Conservation (phyloP, 2,113 vertebrate species). For the Entomyzon cyanotis region DNA sequence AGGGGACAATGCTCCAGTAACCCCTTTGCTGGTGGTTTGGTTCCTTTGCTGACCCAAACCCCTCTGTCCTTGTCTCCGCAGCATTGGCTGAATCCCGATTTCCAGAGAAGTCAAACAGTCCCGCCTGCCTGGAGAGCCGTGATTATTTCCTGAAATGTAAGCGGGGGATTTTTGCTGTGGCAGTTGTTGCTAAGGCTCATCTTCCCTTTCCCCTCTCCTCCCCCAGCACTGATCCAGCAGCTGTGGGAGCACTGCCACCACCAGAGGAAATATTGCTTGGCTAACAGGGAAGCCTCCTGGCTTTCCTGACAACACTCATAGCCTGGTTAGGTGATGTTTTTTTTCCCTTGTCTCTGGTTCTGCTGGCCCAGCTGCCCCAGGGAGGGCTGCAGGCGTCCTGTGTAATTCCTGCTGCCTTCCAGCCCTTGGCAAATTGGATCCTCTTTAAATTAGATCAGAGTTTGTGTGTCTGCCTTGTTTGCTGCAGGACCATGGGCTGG, state of each 20-base stretch:
- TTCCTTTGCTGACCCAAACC: background rate
- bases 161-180: background rate
- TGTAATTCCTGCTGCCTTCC: background rate
- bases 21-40: background rate
- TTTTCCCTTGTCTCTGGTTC: background rate
- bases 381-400: fast-evolving
- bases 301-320: background rate
- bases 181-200: background rate
- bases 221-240: fast-evolving
- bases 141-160: conserved; percentile 82
- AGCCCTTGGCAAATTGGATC: background rate
- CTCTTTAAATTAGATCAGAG: background rate
- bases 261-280: background rate
- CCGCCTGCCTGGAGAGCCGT: conserved; percentile 59
- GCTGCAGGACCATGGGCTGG: background rate
- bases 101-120: conserved; percentile 59
- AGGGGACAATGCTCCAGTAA: background rate
- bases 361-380: background rate
- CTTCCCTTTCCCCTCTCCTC: background rate
- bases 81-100: background rate
- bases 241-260: background rate
- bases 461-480: background rate
- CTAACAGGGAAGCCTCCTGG: background rate
- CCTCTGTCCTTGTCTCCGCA: conserved; percentile 1
- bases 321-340: background rate